These are phyloP conservation scores for Carassius auratus DNA, from an alignment of 2,113 vertebrate species.

Conservation along the genomic window DNA sequence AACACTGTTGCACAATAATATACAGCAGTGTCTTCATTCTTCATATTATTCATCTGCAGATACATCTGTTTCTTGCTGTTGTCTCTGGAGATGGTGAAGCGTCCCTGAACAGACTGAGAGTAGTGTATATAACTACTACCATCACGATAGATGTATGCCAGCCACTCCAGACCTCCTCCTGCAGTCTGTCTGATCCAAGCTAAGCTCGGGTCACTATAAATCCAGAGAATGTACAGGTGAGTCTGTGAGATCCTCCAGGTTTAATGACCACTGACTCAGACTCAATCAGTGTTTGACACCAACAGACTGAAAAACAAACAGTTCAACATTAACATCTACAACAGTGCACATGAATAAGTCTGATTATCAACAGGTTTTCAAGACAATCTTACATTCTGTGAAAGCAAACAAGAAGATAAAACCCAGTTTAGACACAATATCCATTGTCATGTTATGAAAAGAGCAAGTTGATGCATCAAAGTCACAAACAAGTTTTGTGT, in stretches of 20 bases:
- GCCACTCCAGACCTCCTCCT: slow-evolving; percentile 9
- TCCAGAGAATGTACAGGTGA: slow-evolving; percentile 48
- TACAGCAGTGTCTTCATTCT: too few species aligned
- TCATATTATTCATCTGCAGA: too few species aligned
- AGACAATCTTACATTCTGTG: not conserved
- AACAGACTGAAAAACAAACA: slow-evolving; percentile 21
- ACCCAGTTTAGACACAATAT: not conserved
- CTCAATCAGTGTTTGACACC: slow-evolving; percentile 23
- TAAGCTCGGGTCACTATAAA: not conserved
- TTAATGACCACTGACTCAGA: slow-evolving; percentile 20
- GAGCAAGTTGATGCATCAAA: not conserved
- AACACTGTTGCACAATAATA: too few species aligned
- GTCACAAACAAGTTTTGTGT: slow-evolving; percentile 7
- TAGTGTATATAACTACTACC: not conserved
- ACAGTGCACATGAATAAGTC: not conserved
- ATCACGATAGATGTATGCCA: not conserved
- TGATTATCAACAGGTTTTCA: not conserved
- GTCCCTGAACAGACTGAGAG: too few species aligned
- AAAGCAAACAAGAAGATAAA: slow-evolving; percentile 1
- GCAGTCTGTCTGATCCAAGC: not conserved
- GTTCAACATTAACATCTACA: not conserved
- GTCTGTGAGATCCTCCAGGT: slow-evolving; percentile 42
- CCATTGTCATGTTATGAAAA: not conserved
- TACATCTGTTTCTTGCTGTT: too few species aligned
- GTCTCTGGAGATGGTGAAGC: too few species aligned